phyloP scores from a whole-genome alignment of 2,113 vertebrate genomes.

The Ifrita kowaldi region DNA sequence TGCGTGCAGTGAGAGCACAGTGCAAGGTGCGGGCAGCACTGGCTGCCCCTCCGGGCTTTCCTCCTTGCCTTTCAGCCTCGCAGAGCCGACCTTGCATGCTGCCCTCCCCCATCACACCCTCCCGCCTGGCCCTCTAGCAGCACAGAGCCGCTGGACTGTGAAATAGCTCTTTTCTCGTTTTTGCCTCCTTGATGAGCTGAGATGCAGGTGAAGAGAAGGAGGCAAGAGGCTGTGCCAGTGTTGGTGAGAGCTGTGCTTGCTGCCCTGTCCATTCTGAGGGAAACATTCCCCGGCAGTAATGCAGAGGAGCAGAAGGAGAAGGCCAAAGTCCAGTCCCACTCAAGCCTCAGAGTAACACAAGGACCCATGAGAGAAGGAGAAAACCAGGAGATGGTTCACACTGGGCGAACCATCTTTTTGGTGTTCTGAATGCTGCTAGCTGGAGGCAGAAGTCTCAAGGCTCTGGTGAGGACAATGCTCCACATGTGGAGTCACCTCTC shows the following conservation, averaged over 20 bases:
- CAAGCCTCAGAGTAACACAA: accelerated
- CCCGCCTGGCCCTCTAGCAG: not conserved
- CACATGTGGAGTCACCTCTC: not conserved
- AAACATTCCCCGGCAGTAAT: not conserved
- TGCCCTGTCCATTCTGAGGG: not conserved
- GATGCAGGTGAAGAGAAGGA: not conserved
- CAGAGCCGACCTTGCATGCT: not conserved
- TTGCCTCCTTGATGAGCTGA: not conserved
- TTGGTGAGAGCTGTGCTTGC: not conserved
- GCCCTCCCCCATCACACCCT: not conserved
- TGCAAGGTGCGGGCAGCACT: accelerated
- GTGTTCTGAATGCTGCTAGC: no score
- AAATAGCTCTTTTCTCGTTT: not conserved
- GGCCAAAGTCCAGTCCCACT: not conserved
- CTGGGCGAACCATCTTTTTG: not conserved
- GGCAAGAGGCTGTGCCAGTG: not conserved
- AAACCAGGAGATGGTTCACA: not conserved
- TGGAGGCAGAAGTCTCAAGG: not conserved
- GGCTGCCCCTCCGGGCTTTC: not conserved
- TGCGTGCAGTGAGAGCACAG: accelerated
- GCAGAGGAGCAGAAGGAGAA: not conserved
- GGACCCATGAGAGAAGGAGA: not conserved
- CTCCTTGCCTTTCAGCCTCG: not conserved
- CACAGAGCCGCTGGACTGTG: not conserved
- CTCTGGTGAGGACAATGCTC: accelerated